Base-by-base conservation (phyloP, 2,888 invertebrate genomes). In the Drosophila borealis region DNA sequence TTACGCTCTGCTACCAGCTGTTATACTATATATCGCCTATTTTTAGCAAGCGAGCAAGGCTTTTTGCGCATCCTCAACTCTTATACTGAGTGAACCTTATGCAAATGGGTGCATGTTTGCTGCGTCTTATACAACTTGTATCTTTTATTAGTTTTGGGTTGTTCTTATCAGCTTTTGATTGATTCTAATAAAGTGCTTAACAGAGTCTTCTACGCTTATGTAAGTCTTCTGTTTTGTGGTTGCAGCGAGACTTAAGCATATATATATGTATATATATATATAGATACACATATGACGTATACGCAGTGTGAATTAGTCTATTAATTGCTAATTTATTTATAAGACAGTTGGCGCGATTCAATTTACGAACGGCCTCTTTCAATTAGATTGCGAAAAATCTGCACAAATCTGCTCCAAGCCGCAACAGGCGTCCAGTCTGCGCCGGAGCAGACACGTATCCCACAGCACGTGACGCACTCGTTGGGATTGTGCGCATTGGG, bases 331-430 rank as follows among this genome's bases (percentile, higher is more conserved):
- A 71, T 73, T 81, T 72, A 75, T 71, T 83, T 70, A 69, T 64
- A 61, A 78, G 81, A 66, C 65, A 21, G 41, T 55, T 65, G 64
- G 44, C 64, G 70, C 70, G 36, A 78, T 78, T 75, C 70, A 69
- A 68, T 68, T 59, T 45, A 42, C 53, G 17, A 39, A 44, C 55
- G 60, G 48, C 48, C 42, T 62, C 59, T 44, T 60, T 39, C 74
- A 80, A 71, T 82, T 72, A 62, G 70, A 63, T 42, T 70, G 56
- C 70, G 49, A 50, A 69, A 62, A 80, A 70, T 80, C 82, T 81
- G 83, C 83, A 75, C 59, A 71, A 63, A 80, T 83, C 83, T 73
- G 81, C 73, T 67, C 69, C 70, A 80, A 80, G 67, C 70, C 68
- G 69, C 45, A n/a, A 33, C 45, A 44, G 42, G 37, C 2, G 44